Evolutionary conservation across 2,888 invertebrate species (phyloP).

Genomic region (Hemistola chrysoprasaria): DNA sequence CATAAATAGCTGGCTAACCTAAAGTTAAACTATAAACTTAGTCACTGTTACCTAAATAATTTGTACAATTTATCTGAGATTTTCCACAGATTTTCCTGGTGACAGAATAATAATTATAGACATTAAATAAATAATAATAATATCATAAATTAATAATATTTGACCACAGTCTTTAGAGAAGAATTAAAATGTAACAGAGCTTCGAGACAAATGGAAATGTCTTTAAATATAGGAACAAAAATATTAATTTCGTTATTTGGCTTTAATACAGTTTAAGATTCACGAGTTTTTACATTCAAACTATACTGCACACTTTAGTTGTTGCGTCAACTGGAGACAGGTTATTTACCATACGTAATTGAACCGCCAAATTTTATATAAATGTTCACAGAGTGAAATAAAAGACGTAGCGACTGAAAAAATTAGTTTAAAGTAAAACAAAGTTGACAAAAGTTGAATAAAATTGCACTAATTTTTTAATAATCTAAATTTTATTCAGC

Average conservation of each 20-base stretch:
- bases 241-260: conserved; percentile 60
- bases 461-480: no score
- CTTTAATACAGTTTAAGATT: conserved; percentile 50
- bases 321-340: no score
- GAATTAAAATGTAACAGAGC: conserved; percentile 58
- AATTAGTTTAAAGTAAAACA: no score
- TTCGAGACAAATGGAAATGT: conserved; percentile 61
- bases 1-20: conserved; percentile 75
- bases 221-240: conserved; percentile 71
- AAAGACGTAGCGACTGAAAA: no score
- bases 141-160: conserved; percentile 74
- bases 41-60: conserved; percentile 71
- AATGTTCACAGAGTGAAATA: no score
- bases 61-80: conserved; percentile 77
- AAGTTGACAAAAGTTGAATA: no score
- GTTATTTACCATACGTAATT: no score
- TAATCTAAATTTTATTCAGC: no score
- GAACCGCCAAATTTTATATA: no score
- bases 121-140: conserved; percentile 76
- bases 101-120: conserved; percentile 65
- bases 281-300: conserved; percentile 38
- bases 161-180: conserved; percentile 75
- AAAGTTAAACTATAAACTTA: no score
- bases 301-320: conserved; percentile 33
- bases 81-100: conserved; percentile 56